Percentiles rank a stretch among this genome's conserved stretches.
Evolutionary conservation across 1,140 invertebrate genomes (phyloP).

Genomic region (Bombus vancouverensis): DNA sequence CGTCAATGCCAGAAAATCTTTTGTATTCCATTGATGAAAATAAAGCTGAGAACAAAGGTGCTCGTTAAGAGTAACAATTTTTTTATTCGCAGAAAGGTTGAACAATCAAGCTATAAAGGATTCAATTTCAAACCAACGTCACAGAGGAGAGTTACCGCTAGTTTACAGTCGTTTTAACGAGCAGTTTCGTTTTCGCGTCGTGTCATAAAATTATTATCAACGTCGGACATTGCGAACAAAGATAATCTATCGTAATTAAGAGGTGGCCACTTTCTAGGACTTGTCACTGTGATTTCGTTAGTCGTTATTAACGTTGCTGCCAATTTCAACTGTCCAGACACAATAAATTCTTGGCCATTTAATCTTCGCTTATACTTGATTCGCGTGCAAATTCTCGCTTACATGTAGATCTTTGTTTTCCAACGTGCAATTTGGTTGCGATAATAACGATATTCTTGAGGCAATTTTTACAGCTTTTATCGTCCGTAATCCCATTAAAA

Average conservation of each 20-base stretch:
- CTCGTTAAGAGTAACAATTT: conserved; percentile 15
- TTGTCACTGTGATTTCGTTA: conserved; percentile 24
- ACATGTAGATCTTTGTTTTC: too few relatives aligned
- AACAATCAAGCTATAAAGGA: conserved; percentile 12
- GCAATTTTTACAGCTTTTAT: neutral
- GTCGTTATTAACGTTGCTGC: neutral
- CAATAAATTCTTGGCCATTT: conserved; percentile 55
- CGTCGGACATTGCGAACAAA: neutral
- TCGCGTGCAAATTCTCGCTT: neutral
- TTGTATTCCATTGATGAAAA: conserved; percentile 3
- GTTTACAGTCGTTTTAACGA: conserved; percentile 9
- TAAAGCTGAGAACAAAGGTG: conserved; percentile 18
- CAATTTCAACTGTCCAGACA: conserved; percentile 26
- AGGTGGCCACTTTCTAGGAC: neutral
- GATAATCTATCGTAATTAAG: conserved; percentile 45
- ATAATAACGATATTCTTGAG: neutral
- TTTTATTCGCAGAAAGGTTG: conserved; percentile 3
- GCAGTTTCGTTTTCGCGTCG: neutral
- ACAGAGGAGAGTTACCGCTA: neutral
- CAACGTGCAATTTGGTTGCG: neutral
- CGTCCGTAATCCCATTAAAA: neutral
- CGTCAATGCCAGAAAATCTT: neutral
- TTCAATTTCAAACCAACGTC: conserved; percentile 21
- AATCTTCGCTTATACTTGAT: too few relatives aligned
- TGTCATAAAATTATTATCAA: conserved; percentile 9